A percentile compares a stretch with the other conserved stretches of the same genome.
These are phyloP conservation scores for Tyrannus savana DNA, from an alignment of 2,113 vertebrate genomes.

Conservation along the genomic window DNA sequence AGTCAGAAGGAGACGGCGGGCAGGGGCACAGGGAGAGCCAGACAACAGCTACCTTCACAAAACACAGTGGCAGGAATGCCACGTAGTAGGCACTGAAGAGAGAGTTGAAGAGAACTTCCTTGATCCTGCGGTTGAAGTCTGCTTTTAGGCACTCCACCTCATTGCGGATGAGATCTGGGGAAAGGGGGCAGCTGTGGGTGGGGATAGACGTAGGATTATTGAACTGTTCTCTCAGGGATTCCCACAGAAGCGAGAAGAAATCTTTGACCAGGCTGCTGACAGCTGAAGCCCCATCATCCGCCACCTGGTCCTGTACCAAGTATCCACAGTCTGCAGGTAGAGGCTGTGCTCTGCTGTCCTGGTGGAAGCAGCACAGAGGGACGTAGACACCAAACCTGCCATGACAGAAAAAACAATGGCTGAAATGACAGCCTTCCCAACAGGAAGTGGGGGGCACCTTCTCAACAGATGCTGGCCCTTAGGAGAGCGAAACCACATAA, in stretches of 20 bases:
- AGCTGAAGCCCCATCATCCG: conserved; percentile 77
- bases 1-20: conserved; percentile 30
- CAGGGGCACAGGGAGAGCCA: not conserved
- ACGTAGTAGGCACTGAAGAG: conserved; percentile 99
- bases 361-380: conserved; percentile 97
- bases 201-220: conserved; percentile 86
- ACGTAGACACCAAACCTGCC: conserved; percentile 95
- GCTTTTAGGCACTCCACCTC: conserved; percentile 97
- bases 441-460: not conserved
- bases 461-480: not conserved
- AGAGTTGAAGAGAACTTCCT: conserved; percentile 99
- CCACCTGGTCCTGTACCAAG: conserved; percentile 82
- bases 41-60: conserved; percentile 88
- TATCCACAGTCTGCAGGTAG: conserved; percentile 84
- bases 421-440: not conserved
- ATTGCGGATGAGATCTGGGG: conserved; percentile 92
- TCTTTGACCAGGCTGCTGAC: conserved; percentile 84
- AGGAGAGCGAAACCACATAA: fast-evolving
- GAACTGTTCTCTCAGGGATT: conserved; percentile 94
- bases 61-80: conserved; percentile 95
- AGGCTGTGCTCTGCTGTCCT: conserved; percentile 87
- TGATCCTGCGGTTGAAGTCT: conserved; percentile 97
- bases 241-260: conserved; percentile 90
- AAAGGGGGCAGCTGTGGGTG: conserved; percentile 92
- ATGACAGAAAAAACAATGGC: not conserved